Conservation (phyloP, 2,888 invertebrate species). For the Nasonovia ribisnigri region DNA sequence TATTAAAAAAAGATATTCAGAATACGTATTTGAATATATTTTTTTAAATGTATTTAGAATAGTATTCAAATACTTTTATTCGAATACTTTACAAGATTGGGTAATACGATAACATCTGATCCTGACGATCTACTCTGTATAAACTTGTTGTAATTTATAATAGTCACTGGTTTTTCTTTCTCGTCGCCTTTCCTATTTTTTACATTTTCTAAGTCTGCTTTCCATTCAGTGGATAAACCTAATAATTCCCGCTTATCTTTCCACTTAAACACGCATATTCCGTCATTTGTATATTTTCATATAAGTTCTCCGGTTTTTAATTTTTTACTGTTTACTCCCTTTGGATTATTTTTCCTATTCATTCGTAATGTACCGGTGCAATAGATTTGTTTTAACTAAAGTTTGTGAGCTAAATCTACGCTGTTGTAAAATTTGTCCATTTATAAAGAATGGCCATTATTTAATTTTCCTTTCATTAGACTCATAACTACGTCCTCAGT, state of each 20-base stretch:
- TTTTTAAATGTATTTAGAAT: too few relatives aligned
- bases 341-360: background rate
- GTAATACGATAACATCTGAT: background rate
- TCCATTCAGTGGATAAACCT: slow-evolving; percentile 36
- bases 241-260: slow-evolving; percentile 32
- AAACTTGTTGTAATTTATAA: background rate
- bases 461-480: slow-evolving; percentile 4
- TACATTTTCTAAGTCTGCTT: background rate
- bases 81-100: too few relatives aligned
- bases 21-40: too few relatives aligned
- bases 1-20: too few relatives aligned
- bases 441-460: too few relatives aligned
- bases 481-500: background rate
- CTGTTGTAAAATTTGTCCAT: background rate
- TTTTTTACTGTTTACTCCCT: background rate
- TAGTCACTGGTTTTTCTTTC: background rate
- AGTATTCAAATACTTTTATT: too few relatives aligned
- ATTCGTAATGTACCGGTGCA: background rate
- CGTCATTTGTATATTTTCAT: background rate
- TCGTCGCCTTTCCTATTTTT: background rate
- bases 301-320: background rate
- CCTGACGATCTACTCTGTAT: background rate
- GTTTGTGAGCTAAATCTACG: background rate
- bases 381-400: background rate
- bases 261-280: slow-evolving; percentile 40